Percentiles rank a stretch among this genome's conserved stretches.
Evolutionary conservation across 2,888 invertebrate species (phyloP).

Genomic region (Melinaea menophilus): DNA sequence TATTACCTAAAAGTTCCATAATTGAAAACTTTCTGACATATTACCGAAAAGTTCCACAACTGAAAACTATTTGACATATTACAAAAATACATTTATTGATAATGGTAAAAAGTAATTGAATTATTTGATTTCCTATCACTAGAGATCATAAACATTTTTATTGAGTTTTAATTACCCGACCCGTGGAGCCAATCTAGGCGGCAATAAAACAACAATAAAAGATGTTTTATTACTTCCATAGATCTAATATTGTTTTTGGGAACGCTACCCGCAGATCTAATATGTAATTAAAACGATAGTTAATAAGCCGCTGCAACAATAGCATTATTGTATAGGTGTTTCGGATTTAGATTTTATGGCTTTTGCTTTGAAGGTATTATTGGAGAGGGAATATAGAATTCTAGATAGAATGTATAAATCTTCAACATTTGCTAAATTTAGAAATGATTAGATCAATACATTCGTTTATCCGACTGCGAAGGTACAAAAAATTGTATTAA

Average conservation of each 20-base stretch:
- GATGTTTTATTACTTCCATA: slow-evolving; percentile 8
- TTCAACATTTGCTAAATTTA: too few species aligned
- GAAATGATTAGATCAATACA: too few species aligned
- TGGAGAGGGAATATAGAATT: neutral
- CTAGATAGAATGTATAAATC: too few species aligned
- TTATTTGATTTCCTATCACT: slow-evolving; percentile 21
- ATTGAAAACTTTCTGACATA: too few species aligned
- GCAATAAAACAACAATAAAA: slow-evolving; percentile 22
- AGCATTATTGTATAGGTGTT: neutral
- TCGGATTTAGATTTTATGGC: neutral
- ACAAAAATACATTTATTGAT: neutral
- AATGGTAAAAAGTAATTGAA: slow-evolving; percentile 19
- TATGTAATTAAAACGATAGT: neutral
- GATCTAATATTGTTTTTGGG: slow-evolving; percentile 6
- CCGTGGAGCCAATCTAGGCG: slow-evolving; percentile 17
- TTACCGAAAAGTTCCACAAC: neutral
- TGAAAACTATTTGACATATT: neutral
- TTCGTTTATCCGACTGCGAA: too few species aligned
- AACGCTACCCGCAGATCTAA: neutral
- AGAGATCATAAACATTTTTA: slow-evolving; percentile 12
- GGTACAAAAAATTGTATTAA: too few species aligned
- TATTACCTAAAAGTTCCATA: too few species aligned
- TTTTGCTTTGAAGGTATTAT: slow-evolving; percentile 3
- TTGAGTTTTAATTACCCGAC: slow-evolving; percentile 21
- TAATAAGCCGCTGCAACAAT: neutral